A percentile compares a stretch with the other conserved stretches of the same genome.
Evolutionary conservation across 1,140 invertebrate genomes (phyloP).

Genomic region (Caenorhabditis inopinata): DNA sequence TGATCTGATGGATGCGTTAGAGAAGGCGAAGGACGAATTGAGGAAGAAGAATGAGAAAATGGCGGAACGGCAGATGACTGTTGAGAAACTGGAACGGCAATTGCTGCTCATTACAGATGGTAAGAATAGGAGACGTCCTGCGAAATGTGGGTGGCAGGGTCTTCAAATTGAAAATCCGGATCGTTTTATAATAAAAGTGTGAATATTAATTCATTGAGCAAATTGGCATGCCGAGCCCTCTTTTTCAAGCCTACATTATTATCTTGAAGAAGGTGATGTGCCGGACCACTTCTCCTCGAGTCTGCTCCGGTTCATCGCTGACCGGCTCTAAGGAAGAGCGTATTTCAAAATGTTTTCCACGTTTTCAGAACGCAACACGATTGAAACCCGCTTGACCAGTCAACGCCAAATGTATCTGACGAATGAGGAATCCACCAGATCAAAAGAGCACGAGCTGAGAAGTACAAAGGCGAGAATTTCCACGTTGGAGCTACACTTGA

Average conservation of each 20-base stretch:
- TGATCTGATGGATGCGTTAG: not conserved
- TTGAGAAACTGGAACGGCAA: conserved; percentile 29
- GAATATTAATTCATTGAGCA: too few relatives aligned
- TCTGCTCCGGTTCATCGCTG: too few relatives aligned
- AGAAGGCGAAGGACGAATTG: not conserved
- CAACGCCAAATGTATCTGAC: conserved; percentile 44
- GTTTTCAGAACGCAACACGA: conserved; percentile 33
- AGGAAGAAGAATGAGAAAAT: conserved; percentile 14
- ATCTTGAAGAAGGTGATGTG: too few relatives aligned
- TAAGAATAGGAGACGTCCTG: too few relatives aligned
- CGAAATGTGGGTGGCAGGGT: too few relatives aligned
- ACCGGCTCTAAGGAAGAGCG: too few relatives aligned
- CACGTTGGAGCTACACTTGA: conserved; percentile 34
- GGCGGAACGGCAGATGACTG: not conserved
- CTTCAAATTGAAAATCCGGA: too few relatives aligned
- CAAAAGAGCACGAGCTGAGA: conserved; percentile 32
- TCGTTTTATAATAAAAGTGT: too few relatives aligned
- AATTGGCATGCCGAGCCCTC: too few relatives aligned
- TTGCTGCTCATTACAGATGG: conserved; percentile 11
- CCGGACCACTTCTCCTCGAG: too few relatives aligned
- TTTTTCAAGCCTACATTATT: too few relatives aligned
- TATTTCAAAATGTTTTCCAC: too few relatives aligned
- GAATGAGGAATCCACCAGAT: conserved; percentile 36
- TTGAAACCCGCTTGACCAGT: conserved; percentile 32
- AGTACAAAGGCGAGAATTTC: conserved; percentile 36